phyloP scores from a whole-genome alignment of 2,888 invertebrate genomes.

The Tyria jacobaeae region DNA sequence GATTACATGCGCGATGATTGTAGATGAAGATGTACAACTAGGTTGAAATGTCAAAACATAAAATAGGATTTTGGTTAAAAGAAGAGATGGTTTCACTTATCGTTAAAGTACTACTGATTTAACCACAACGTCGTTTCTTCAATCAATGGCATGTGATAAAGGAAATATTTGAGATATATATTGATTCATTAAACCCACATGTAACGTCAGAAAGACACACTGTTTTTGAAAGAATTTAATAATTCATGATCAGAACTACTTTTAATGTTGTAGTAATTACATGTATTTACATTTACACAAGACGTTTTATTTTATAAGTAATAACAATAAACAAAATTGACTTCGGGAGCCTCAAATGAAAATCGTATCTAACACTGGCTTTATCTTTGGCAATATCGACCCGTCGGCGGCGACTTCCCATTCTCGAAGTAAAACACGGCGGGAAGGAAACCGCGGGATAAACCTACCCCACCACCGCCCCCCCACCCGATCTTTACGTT shows the following conservation, averaged over 20 bases:
- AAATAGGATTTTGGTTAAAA: background rate
- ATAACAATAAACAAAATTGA: background rate
- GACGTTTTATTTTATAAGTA: background rate
- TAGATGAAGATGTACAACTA: conserved; percentile 22
- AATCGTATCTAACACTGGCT: conserved; percentile 57
- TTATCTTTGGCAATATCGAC: conserved; percentile 85
- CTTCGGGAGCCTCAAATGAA: background rate
- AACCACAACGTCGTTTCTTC: too few species aligned
- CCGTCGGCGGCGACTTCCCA: conserved; percentile 86
- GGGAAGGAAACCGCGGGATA: conserved; percentile 87
- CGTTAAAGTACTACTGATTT: background rate
- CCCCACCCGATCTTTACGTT: conserved; percentile 85
- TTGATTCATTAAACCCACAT: background rate
- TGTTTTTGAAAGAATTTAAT: background rate
- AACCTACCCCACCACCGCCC: conserved; percentile 68
- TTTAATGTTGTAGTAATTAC: background rate
- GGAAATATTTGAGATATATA: too few species aligned
- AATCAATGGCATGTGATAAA: too few species aligned
- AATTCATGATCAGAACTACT: background rate
- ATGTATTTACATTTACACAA: background rate
- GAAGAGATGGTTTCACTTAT: background rate
- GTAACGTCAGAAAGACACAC: background rate
- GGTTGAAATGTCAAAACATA: conserved; percentile 18
- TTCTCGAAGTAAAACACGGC: conserved; percentile 87
- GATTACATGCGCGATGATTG: conserved; percentile 62